A percentile compares a stretch with the other conserved stretches of the same genome.
Evolutionary conservation across 2,888 invertebrate species (phyloP).

Genomic region (Linyphia triangularis): DNA sequence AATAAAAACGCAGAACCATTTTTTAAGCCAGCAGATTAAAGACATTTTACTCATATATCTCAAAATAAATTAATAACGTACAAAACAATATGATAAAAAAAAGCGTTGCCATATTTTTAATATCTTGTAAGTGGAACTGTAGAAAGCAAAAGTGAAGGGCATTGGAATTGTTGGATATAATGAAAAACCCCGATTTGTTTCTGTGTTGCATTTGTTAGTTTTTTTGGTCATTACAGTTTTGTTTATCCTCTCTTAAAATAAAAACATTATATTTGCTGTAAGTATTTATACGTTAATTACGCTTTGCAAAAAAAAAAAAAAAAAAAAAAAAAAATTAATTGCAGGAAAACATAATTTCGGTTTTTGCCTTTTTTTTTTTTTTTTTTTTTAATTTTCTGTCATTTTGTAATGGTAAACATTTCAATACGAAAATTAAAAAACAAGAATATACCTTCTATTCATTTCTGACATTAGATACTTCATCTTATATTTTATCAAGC

Average conservation of each 20-base stretch:
- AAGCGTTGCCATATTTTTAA: slow-evolving; percentile 31
- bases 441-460: not conserved
- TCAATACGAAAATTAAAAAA: slow-evolving; percentile 27
- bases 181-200: not conserved
- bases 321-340: not conserved
- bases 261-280: slow-evolving; percentile 41
- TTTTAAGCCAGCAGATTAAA: slow-evolving; percentile 46
- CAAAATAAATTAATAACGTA: slow-evolving; percentile 58
- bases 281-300: slow-evolving; percentile 58
- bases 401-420: not conserved
- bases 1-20: slow-evolving; percentile 53
- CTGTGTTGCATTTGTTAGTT: not conserved
- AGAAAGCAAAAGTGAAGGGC: slow-evolving; percentile 24
- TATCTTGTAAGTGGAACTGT: slow-evolving; percentile 31
- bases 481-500: not conserved
- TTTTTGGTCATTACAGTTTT: slow-evolving; percentile 46
- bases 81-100: not conserved
- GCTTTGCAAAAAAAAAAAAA: slow-evolving; percentile 3
- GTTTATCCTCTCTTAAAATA: slow-evolving; percentile 22
- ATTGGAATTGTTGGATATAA: not conserved
- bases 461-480: slow-evolving; percentile 21
- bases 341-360: slow-evolving; percentile 22
- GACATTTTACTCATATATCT: slow-evolving; percentile 4
- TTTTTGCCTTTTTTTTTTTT: slow-evolving; percentile 4
- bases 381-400: not conserved